These are phyloP conservation scores for Panurus biarmicus DNA, from an alignment of 2,113 vertebrate species.

Conservation along the genomic window DNA sequence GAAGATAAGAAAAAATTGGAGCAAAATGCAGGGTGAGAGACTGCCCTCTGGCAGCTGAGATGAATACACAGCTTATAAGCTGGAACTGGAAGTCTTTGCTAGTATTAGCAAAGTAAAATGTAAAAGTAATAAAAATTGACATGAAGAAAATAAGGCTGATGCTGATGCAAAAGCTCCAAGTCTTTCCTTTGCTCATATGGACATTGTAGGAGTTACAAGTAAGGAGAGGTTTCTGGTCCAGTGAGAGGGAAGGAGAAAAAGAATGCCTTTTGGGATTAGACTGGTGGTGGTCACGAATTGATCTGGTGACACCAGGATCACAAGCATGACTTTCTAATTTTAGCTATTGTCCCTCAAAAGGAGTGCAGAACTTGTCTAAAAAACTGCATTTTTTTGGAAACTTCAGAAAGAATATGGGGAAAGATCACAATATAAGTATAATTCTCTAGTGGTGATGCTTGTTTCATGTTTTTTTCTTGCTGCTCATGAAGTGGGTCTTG, in stretches of 20 bases:
- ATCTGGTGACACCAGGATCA: neutral
- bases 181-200: neutral
- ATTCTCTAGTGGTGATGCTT: neutral
- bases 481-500: neutral
- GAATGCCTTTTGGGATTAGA: neutral
- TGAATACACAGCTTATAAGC: neutral
- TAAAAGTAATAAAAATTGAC: neutral
- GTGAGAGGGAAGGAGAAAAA: neutral
- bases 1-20: neutral
- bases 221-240: neutral
- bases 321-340: neutral
- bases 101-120: neutral
- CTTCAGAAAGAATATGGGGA: neutral
- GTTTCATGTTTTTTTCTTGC: neutral
- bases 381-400: neutral
- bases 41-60: neutral
- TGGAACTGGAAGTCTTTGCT: neutral
- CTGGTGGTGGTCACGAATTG: neutral
- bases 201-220: neutral
- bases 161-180: rapidly evolving
- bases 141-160: neutral
- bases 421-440: neutral
- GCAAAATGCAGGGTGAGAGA: neutral
- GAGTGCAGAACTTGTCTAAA: neutral
- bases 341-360: neutral